Evolutionary conservation across 92 coral and sea anemone species (phyloP).

Genomic region (Virgularia gustaviana): DNA sequence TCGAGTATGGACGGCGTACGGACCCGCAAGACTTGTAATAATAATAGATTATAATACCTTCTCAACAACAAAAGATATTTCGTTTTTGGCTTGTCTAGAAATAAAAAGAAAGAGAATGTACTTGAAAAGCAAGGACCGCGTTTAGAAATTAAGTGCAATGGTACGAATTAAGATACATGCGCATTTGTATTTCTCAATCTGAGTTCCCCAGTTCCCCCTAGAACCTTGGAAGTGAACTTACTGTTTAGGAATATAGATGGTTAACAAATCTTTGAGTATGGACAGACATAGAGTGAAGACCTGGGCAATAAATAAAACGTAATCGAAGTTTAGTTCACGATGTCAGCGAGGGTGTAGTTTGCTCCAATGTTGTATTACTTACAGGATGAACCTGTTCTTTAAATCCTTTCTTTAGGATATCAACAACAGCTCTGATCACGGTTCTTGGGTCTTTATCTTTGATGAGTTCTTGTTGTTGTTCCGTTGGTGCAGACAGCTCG

Average conservation of each 20-base stretch:
- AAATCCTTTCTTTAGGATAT: slow-evolving; percentile 82
- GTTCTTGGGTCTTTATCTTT: slow-evolving; percentile 73
- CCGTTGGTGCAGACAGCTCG: slow-evolving; percentile 66
- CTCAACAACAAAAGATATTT: slow-evolving; percentile 73
- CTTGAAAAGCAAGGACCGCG: neutral
- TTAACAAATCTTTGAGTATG: slow-evolving; percentile 59
- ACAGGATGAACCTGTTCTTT: slow-evolving; percentile 90
- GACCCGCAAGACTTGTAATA: too few species aligned
- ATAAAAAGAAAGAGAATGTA: neutral
- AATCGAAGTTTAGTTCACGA: neutral
- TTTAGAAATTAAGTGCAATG: too few species aligned
- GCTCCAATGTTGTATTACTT: slow-evolving; percentile 30
- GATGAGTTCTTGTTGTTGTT: slow-evolving; percentile 67
- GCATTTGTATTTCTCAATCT: too few species aligned
- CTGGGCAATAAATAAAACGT: slow-evolving; percentile 41
- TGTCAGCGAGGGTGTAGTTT: neutral
- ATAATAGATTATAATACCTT: slow-evolving; percentile 62
- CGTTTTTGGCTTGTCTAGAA: slow-evolving; percentile 69
- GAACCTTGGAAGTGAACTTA: slow-evolving; percentile 42
- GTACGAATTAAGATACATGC: too few species aligned
- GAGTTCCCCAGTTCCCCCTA: neutral
- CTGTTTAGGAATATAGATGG: slow-evolving; percentile 68
- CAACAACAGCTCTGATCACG: slow-evolving; percentile 71
- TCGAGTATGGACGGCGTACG: too few species aligned
- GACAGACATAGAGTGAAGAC: slow-evolving; percentile 68